Evolutionary conservation across 2,797 vertebrate genomes (phyloP).

Genomic region (Sciurus carolinensis): DNA sequence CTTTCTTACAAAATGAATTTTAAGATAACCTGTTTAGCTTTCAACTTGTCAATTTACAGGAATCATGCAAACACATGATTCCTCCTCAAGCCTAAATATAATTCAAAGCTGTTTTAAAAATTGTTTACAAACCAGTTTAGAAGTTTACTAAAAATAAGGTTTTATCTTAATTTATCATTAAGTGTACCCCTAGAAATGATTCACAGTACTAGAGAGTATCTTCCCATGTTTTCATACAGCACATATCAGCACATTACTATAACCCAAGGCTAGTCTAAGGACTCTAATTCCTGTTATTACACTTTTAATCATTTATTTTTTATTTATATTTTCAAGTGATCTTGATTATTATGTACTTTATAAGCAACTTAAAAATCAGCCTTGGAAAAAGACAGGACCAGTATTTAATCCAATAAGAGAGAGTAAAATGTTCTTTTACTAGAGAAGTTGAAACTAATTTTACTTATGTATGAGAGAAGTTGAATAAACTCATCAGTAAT

Average conservation of each 20-base stretch:
- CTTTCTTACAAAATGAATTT: too few species aligned
- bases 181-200: background rate
- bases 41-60: too few species aligned
- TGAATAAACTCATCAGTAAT: constrained; percentile 31
- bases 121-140: background rate
- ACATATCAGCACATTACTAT: background rate
- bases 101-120: background rate
- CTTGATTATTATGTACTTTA: constrained; percentile 73
- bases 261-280: background rate
- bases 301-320: background rate
- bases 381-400: background rate
- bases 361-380: background rate
- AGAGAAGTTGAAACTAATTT: background rate
- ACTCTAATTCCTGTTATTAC: background rate
- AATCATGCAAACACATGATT: background rate
- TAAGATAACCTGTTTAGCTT: too few species aligned
- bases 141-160: constrained; percentile 23
- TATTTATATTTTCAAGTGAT: constrained; percentile 84
- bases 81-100: background rate
- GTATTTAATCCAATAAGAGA: constrained; percentile 83
- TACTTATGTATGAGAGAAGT: background rate
- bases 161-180: background rate
- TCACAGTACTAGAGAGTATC: background rate
- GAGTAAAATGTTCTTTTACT: background rate
- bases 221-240: background rate